phyloP scores from a whole-genome alignment of 2,888 invertebrate genomes.

The Callyntrura sp. region DNA sequence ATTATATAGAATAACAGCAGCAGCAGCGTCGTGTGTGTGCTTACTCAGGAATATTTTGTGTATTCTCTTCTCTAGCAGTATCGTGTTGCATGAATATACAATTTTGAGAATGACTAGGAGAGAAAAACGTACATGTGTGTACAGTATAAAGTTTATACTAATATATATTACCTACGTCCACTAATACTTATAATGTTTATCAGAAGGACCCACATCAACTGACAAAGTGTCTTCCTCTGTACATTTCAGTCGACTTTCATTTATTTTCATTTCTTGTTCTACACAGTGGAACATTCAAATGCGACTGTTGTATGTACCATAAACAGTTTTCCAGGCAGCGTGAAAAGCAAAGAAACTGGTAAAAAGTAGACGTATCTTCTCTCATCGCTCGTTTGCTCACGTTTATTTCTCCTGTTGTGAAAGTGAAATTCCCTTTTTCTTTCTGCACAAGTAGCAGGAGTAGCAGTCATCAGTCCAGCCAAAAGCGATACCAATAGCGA shows the following conservation, averaged over 20 bases:
- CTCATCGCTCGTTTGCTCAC: conserved; percentile 39
- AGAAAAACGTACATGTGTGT: background rate
- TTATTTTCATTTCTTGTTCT: conserved; percentile 11
- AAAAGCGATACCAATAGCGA: conserved; percentile 45
- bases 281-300: background rate
- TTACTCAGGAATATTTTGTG: background rate
- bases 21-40: conserved; percentile 1
- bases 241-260: conserved; percentile 52
- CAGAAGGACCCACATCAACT: conserved; percentile 5
- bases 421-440: conserved; percentile 49
- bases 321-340: conserved; percentile 22
- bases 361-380: conserved; percentile 46
- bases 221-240: conserved; percentile 43
- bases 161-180: background rate
- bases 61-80: background rate
- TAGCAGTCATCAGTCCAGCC: background rate
- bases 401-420: conserved; percentile 53
- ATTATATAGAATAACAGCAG: background rate
- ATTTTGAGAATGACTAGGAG: background rate
- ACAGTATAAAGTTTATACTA: conserved; percentile 1
- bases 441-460: background rate
- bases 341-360: background rate
- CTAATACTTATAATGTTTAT: conserved; percentile 26
- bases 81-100: conserved; percentile 11
- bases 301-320: background rate